phyloP scores from a whole-genome alignment of 1,140 invertebrate species.

The Elysia chlorotica region DNA sequence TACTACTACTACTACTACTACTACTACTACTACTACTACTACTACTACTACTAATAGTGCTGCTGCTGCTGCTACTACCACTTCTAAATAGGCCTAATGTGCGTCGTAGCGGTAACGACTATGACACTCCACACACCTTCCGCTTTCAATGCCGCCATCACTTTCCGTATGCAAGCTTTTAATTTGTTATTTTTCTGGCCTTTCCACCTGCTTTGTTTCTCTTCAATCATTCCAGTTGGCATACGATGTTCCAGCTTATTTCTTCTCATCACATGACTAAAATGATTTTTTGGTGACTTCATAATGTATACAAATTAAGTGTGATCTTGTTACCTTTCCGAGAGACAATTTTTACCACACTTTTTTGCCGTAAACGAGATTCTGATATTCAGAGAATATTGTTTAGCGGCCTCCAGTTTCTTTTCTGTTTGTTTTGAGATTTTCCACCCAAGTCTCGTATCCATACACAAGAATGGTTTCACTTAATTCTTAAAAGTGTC shows the following conservation, averaged over 20 bases:
- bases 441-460: no score
- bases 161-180: no score
- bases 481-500: no score
- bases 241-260: neutral
- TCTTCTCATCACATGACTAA: neutral
- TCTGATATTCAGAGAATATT: no score
- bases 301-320: no score
- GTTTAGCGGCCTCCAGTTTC: no score
- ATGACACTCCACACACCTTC: neutral
- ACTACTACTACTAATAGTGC: neutral
- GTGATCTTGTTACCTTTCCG: no score
- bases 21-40: neutral
- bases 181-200: neutral
- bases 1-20: neutral
- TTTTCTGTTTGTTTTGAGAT: no score
- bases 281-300: no score
- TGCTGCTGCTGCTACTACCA: neutral
- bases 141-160: neutral
- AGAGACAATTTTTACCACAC: no score
- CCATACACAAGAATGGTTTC: no score
- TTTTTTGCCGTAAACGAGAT: no score
- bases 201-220: neutral
- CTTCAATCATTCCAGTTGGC: neutral
- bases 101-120: neutral
- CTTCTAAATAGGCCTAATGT: neutral